Evolutionary conservation across 1,140 invertebrate species (phyloP).

Genomic region (Ceratosolen fusciceps): DNA sequence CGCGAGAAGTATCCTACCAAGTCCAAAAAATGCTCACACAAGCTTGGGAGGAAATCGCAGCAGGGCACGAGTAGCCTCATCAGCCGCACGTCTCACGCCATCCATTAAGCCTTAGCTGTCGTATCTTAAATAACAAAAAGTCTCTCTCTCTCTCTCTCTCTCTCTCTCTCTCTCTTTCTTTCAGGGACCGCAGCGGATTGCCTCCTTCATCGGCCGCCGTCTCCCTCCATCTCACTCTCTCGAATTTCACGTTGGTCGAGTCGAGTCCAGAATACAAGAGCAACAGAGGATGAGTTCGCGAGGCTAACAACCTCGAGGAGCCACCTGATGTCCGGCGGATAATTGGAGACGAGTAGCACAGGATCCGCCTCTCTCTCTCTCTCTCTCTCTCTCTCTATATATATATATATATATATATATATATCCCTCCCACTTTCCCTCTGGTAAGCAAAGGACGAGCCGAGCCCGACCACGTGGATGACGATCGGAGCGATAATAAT

Average conservation of each 20-base stretch:
- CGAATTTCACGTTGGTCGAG: slow-evolving; percentile 17
- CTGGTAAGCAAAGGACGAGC: background rate
- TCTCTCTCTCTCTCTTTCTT: slow-evolving; percentile 34
- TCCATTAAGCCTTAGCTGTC: background rate
- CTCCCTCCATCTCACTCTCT: background rate
- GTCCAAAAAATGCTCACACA: background rate
- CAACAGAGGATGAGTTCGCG: slow-evolving; percentile 34
- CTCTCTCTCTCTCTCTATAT: slow-evolving; percentile 5
- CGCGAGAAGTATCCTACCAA: background rate
- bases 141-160: background rate
- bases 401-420: too few relatives aligned
- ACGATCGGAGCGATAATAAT: slow-evolving; percentile 31
- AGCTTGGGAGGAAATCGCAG: background rate
- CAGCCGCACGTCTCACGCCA: background rate
- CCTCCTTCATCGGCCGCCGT: background rate
- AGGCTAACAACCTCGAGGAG: slow-evolving; percentile 48
- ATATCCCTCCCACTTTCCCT: background rate
- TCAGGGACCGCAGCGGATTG: background rate
- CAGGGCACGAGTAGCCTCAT: background rate
- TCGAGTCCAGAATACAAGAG: background rate
- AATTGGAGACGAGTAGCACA: slow-evolving; percentile 53
- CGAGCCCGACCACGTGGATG: background rate
- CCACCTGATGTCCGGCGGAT: slow-evolving; percentile 46
- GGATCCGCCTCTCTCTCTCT: background rate
- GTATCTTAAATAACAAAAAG: slow-evolving; percentile 23